Conservation (phyloP, 1,140 invertebrate species). For the Zaprionus vittiger region DNA sequence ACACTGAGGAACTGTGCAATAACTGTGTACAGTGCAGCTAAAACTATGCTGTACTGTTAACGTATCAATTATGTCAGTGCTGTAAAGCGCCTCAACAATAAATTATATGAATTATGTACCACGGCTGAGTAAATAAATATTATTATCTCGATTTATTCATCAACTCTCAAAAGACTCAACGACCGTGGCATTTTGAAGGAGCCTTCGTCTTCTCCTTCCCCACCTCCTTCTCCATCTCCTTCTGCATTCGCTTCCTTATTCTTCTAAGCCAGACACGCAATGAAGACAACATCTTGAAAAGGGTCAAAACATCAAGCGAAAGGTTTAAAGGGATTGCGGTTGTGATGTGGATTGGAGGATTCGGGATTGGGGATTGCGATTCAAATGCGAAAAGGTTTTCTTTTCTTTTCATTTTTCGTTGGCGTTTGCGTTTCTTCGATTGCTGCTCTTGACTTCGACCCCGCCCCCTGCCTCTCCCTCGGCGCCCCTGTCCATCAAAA, state of each 20-base stretch:
- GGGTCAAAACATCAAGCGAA: constrained; percentile 76
- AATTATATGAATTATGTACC: not conserved
- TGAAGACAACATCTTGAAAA: constrained; percentile 82
- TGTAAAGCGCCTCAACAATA: not conserved
- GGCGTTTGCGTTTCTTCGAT: constrained; percentile 10
- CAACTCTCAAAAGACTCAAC: constrained; percentile 25
- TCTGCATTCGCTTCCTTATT: constrained; percentile 60
- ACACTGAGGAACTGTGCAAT: too few species aligned
- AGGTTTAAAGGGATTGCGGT: constrained; percentile 46
- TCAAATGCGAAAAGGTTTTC: constrained; percentile 67
- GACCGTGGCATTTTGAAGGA: constrained; percentile 26
- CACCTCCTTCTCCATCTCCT: not conserved
- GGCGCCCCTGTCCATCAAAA: constrained; percentile 18
- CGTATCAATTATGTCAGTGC: not conserved
- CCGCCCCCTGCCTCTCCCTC: not conserved
- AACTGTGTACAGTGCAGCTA: constrained; percentile 5
- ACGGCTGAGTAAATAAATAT: constrained; percentile 65
- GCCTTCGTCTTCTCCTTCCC: constrained; percentile 20
- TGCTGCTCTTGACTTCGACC: constrained; percentile 23
- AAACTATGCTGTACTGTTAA: constrained; percentile 35
- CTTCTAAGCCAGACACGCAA: constrained; percentile 67
- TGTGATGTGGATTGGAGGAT: constrained; percentile 33
- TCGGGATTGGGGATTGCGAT: constrained; percentile 44
- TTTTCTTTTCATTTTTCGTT: constrained; percentile 12
- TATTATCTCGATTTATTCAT: constrained; percentile 71